phyloP scores from a whole-genome alignment of 2,888 invertebrate species.

The Polydrusus pterygomalis region DNA sequence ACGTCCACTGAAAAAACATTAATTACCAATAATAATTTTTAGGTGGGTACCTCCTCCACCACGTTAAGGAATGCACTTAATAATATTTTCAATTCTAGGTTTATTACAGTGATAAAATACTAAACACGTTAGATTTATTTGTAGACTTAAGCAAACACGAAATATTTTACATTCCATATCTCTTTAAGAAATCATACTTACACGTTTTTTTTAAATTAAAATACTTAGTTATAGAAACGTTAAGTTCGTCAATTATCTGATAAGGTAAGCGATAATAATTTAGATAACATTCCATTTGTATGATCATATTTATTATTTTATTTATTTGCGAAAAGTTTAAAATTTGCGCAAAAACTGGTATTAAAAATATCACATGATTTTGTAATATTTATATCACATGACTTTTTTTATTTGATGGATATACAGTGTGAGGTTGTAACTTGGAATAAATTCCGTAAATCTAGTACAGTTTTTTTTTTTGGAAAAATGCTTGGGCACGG shows the following conservation, averaged over 20 bases:
- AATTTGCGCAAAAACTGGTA: background rate
- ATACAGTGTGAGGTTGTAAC: too few species aligned
- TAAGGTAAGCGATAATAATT: conserved; percentile 39
- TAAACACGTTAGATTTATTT: conserved; percentile 37
- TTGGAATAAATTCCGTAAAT: too few species aligned
- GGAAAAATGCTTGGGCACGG: too few species aligned
- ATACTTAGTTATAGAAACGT: conserved; percentile 28
- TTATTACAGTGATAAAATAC: conserved; percentile 19
- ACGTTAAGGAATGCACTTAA: background rate
- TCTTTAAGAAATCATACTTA: conserved; percentile 19
- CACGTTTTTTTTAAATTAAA: conserved; percentile 30
- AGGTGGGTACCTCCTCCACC: background rate
- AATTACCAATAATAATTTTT: background rate
- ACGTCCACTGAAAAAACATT: background rate
- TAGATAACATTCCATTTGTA: conserved; percentile 46
- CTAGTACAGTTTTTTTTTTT: too few species aligned
- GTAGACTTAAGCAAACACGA: conserved; percentile 38
- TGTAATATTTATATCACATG: conserved; percentile 1
- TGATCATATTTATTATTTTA: conserved; percentile 24
- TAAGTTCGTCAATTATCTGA: conserved; percentile 40
- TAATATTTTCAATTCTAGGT: conserved; percentile 16
- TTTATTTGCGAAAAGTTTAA: conserved; percentile 27
- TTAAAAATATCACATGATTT: conserved; percentile 11
- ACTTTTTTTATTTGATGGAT: background rate
- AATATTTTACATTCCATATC: conserved; percentile 39